Evolutionary conservation across 2,113 vertebrate species (phyloP).

Genomic region (Lepidothrix coronata): DNA sequence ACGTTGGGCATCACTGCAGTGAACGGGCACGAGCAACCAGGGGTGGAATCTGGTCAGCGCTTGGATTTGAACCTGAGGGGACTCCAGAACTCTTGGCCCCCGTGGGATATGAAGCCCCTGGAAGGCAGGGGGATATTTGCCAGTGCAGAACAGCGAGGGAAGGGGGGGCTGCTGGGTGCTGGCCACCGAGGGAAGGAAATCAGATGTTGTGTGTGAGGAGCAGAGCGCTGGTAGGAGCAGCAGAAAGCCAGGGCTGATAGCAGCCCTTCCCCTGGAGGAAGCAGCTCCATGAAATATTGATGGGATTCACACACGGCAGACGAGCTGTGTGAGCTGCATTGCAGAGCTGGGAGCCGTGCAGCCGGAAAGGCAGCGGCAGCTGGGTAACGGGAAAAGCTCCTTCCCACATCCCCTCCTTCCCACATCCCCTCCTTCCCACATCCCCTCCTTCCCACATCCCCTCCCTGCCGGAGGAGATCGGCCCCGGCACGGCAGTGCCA

Average conservation of each 20-base stretch:
- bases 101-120: neutral
- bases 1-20: fast-evolving
- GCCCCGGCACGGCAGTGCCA: neutral
- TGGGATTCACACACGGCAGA: constrained; percentile 48
- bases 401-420: neutral
- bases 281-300: constrained; percentile 68
- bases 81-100: neutral
- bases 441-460: neutral
- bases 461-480: fast-evolving
- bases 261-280: constrained; percentile 60
- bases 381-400: neutral
- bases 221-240: neutral
- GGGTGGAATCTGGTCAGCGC: neutral
- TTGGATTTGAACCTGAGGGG: neutral
- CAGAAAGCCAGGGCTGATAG: constrained; percentile 10
- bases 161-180: neutral
- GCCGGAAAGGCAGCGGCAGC: neutral
- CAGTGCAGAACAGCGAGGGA: fast-evolving
- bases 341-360: constrained; percentile 21
- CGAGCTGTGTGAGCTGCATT: constrained; percentile 47
- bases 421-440: neutral
- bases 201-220: neutral
- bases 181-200: neutral
- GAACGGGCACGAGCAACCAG: fast-evolving
- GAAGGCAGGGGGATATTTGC: neutral